Conservation (phyloP, 1,140 invertebrate genomes). For the Apolygus lucorum region DNA sequence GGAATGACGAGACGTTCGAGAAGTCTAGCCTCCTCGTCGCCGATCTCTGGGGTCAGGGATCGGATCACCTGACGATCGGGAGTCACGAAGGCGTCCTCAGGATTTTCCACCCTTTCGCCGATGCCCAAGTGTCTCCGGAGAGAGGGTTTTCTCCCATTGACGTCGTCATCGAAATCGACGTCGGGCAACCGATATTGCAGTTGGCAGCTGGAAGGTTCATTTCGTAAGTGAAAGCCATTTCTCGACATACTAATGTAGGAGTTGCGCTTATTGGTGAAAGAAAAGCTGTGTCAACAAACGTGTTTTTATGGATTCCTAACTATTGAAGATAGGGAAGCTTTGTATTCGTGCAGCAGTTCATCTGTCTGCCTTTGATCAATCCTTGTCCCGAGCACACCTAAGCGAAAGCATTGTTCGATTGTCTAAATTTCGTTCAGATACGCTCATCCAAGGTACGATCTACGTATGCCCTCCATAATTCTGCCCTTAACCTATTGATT, state of each 20-base stretch:
- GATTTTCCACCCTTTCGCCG: constrained; percentile 52
- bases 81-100: constrained; percentile 60
- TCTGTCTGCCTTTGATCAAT: too few species aligned
- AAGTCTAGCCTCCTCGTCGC: constrained; percentile 50
- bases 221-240: constrained; percentile 65
- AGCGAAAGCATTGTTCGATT: too few species aligned
- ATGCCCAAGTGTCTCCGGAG: constrained; percentile 41
- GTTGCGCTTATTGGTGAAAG: too few species aligned
- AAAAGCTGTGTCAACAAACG: too few species aligned
- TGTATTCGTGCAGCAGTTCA: constrained; percentile 26
- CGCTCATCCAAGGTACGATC: too few species aligned
- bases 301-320: too few species aligned
- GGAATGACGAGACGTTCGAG: constrained; percentile 54
- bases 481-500: too few species aligned
- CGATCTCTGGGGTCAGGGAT: constrained; percentile 52
- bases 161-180: constrained; percentile 57
- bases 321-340: too few species aligned
- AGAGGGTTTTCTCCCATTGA: constrained; percentile 53
- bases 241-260: too few species aligned
- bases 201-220: constrained; percentile 59
- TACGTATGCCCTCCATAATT: too few species aligned
- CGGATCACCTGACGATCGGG: constrained; percentile 57
- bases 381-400: too few species aligned
- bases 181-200: constrained; percentile 60
- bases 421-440: too few species aligned